phyloP scores from a whole-genome alignment of 2,113 vertebrate genomes.

The Xenus cinereus region DNA sequence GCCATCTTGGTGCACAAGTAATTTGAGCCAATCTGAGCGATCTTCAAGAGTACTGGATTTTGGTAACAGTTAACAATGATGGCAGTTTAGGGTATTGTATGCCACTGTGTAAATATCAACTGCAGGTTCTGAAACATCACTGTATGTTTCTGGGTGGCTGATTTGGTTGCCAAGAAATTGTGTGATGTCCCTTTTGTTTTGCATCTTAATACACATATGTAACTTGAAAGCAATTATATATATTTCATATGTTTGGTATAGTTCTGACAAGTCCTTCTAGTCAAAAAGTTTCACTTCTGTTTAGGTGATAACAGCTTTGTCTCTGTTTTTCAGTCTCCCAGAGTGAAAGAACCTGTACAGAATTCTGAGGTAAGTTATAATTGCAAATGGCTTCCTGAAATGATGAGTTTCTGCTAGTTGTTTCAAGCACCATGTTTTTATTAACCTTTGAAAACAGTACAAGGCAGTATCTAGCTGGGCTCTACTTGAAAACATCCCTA shows the following conservation, averaged over 20 bases:
- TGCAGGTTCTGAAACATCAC: background rate
- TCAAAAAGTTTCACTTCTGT: background rate
- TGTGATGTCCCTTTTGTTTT: background rate
- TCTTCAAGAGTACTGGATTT: background rate
- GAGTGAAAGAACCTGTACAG: constrained; percentile 90
- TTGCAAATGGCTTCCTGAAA: background rate
- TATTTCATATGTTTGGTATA: background rate
- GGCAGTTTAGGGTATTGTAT: background rate
- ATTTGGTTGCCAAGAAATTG: background rate
- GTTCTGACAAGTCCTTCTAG: background rate
- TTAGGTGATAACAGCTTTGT: background rate
- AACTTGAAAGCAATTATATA: background rate
- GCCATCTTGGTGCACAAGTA: background rate
- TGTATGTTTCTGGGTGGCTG: background rate
- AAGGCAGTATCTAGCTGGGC: background rate
- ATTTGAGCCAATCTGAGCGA: background rate
- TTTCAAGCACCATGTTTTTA: background rate
- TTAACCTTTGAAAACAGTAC: background rate
- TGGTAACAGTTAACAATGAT: background rate
- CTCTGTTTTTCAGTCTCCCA: constrained; percentile 86
- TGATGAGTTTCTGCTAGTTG: background rate
- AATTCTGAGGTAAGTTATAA: constrained; percentile 86
- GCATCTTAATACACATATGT: background rate
- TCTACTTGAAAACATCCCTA: background rate
- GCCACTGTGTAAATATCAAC: background rate